phyloP scores from a whole-genome alignment of 2,113 vertebrate genomes.

The Morone chrysops region DNA sequence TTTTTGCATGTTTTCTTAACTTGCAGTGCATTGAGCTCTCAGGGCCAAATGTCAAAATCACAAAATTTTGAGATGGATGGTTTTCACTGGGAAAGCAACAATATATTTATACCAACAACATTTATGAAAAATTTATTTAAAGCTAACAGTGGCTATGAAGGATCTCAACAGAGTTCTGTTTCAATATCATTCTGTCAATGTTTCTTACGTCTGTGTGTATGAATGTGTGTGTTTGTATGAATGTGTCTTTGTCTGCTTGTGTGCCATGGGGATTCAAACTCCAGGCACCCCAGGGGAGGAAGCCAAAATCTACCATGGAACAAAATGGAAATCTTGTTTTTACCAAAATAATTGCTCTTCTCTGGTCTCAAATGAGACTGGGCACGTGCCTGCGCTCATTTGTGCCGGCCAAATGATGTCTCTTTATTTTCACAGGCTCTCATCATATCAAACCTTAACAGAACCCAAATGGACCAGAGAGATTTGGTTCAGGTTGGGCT shows the following conservation, averaged over 20 bases:
- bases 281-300: not conserved
- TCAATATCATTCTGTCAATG: not conserved
- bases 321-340: slow-evolving; percentile 8
- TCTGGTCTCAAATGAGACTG: slow-evolving; percentile 18
- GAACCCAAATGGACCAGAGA: not conserved
- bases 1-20: too few species aligned
- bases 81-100: not conserved
- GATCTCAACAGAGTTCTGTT: not conserved
- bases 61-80: not conserved
- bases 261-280: slow-evolving; percentile 20
- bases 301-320: slow-evolving; percentile 15
- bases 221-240: not conserved
- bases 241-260: not conserved
- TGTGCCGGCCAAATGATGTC: not conserved
- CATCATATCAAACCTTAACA: not conserved
- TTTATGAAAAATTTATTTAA: slow-evolving; percentile 4
- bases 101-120: not conserved
- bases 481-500: not conserved
- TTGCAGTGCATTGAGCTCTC: too few species aligned
- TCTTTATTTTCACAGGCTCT: slow-evolving; percentile 28
- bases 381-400: not conserved
- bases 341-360: slow-evolving; percentile 27
- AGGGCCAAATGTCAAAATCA: not conserved
- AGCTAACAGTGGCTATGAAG: not conserved
- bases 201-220: not conserved